Evolutionary conservation across 2,113 vertebrate genomes (phyloP), one percentile per base, ranked within the genome.

Genomic region (Hiodon tergisus): DNA sequence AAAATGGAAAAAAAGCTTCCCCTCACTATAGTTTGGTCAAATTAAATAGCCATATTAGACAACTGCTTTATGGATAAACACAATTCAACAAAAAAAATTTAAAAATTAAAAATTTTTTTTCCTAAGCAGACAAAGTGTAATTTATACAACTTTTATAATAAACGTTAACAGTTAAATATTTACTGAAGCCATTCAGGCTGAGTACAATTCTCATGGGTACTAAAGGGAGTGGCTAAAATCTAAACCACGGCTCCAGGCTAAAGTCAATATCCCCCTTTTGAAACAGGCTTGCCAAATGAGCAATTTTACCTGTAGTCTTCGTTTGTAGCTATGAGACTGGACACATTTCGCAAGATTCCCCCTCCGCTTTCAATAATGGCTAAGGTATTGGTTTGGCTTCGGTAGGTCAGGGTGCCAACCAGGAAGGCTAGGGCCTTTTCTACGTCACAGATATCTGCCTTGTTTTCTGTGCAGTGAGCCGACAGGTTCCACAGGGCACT

Each of bases 401-500:
- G 87, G 80, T 98, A 97, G 0, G 94, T 98, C 73, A 99, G 88
- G 0, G 96, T 97, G 83, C 94, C 88, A 0, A 98, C 97, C 83
- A 99, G 88, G 82, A 99, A 99, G 0, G 94, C 95, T 77, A 99
- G 91, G 0, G 97, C 95, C 6, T 96, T 96, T 2, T 93, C 92
- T 71, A 99, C 97, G 10, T 94, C 88, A 76, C 97, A 99, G 82
- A 99, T 98, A 67, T 99, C 97, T 1, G 93, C 97, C 86, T 99
- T 99, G 85, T 99, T 99, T 79, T 98, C 97, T 11, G 97, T 99
- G 83, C 97, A 98, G 77, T 99, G 97, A 63, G 97, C 97, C 4
- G 97, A 99, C 73, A 99, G 86, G 83, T 99, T 99, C 97, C 97
- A 99, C 81, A 99, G 94, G 67, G 97, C 97, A 85, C 96, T 98